Evolutionary conservation across 1,140 invertebrate species (phyloP).

Genomic region (Cyphomyrmex costatus): DNA sequence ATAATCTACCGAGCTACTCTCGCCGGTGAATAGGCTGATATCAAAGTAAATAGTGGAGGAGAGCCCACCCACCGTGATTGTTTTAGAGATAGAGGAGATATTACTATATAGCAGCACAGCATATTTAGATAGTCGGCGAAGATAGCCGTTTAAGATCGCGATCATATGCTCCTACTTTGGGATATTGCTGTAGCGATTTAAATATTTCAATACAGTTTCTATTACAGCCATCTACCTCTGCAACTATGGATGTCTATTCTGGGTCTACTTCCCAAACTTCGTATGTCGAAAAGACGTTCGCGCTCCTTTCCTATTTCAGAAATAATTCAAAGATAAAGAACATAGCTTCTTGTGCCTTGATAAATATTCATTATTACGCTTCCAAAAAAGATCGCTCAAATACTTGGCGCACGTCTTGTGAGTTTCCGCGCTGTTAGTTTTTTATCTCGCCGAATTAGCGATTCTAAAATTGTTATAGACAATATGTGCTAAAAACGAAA

Average conservation of each 20-base stretch:
- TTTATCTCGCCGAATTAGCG: background rate
- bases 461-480: background rate
- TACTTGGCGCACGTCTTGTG: background rate
- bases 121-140: constrained; percentile 1
- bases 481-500: background rate
- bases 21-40: background rate
- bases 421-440: background rate
- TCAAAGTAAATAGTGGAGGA: background rate
- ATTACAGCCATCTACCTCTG: constrained; percentile 18
- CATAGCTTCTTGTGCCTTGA: background rate
- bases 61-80: background rate
- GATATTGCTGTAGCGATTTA: background rate
- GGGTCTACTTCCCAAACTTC: constrained; percentile 13
- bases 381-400: background rate
- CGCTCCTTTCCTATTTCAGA: constrained; percentile 10
- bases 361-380: constrained; percentile 19
- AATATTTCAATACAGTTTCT: constrained; percentile 29
- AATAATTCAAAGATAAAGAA: constrained; percentile 22
- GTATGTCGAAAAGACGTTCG: constrained; percentile 7
- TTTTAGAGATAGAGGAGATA: background rate
- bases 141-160: background rate
- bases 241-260: constrained; percentile 31
- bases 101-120: background rate
- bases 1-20: background rate
- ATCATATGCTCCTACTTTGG: background rate